phyloP scores from a whole-genome alignment of 2,888 invertebrate species.

The Zaprionus lineosus region DNA sequence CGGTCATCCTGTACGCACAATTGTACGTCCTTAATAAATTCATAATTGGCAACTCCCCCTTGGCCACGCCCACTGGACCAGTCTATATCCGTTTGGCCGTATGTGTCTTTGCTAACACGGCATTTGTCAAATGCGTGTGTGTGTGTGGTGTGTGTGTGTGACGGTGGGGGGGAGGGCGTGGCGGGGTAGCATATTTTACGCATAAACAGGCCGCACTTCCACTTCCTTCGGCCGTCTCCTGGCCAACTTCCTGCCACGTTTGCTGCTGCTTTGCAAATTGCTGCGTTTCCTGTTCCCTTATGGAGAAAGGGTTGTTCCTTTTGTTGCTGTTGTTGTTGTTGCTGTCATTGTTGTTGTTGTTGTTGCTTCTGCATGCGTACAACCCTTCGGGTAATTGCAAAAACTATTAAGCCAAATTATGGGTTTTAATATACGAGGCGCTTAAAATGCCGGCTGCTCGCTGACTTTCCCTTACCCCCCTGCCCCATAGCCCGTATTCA shows the following conservation, averaged over 20 bases:
- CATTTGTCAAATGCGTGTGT: too few relatives aligned
- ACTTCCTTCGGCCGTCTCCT: constrained; percentile 31
- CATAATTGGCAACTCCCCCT: constrained; percentile 59
- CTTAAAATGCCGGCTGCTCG: constrained; percentile 60
- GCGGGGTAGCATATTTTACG: constrained; percentile 58
- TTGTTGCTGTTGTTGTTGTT: neutral
- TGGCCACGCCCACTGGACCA: neutral
- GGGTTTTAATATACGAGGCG: constrained; percentile 78
- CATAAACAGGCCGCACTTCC: constrained; percentile 69
- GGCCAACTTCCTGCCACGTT: constrained; percentile 45
- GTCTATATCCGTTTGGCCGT: neutral
- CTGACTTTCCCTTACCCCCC: constrained; percentile 34
- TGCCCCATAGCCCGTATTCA: neutral
- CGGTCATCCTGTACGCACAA: constrained; percentile 42
- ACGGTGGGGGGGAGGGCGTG: constrained; percentile 61
- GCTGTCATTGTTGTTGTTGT: constrained; percentile 3
- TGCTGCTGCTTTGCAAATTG: constrained; percentile 39
- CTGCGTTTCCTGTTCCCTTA: constrained; percentile 52
- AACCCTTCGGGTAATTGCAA: constrained; percentile 75
- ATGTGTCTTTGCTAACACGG: too few relatives aligned
- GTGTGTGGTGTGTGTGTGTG: constrained; percentile 28
- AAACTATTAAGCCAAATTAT: constrained; percentile 81
- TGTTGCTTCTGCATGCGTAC: constrained; percentile 17
- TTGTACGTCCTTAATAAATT: constrained; percentile 68
- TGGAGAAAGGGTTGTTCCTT: constrained; percentile 28